A percentile compares a stretch with the other conserved stretches of the same genome.
Evolutionary conservation across 2,797 vertebrate genomes (phyloP).

Genomic region (Pagetopsis macropterus): DNA sequence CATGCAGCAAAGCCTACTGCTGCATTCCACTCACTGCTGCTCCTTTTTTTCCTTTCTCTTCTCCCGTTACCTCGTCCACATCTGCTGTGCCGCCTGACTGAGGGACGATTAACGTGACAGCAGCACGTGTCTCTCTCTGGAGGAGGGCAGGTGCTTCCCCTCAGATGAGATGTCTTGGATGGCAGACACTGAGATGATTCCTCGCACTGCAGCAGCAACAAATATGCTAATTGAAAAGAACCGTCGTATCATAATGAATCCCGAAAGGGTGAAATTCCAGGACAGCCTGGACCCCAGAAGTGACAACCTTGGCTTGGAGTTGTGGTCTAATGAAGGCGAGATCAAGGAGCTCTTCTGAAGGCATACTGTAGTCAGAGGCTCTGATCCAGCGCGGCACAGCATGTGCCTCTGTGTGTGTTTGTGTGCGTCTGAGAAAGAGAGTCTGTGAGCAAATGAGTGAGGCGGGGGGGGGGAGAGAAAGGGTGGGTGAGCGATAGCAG

Average conservation of each 20-base stretch:
- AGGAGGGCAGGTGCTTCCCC: constrained; percentile 64
- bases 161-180: constrained; percentile 56
- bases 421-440: constrained; percentile 61
- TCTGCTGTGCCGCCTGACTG: constrained; percentile 53
- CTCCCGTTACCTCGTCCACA: constrained; percentile 63
- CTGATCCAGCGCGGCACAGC: constrained; percentile 76
- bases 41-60: constrained; percentile 45
- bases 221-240: constrained; percentile 76
- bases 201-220: constrained; percentile 66
- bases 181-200: constrained; percentile 56
- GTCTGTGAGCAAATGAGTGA: constrained; percentile 71
- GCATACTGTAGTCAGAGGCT: constrained; percentile 78
- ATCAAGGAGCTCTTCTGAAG: constrained; percentile 75
- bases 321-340: constrained; percentile 59
- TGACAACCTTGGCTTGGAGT: constrained; percentile 61
- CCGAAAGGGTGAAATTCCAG: constrained; percentile 62
- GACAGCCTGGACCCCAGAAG: constrained; percentile 47
- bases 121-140: constrained; percentile 47
- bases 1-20: constrained; percentile 75
- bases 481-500: constrained; percentile 51
- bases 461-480: constrained; percentile 31
- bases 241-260: constrained; percentile 58
- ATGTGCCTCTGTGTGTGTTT: constrained; percentile 64
- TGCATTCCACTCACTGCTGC: constrained; percentile 75
- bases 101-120: constrained; percentile 64